phyloP scores from a whole-genome alignment of 2,113 vertebrate genomes.

The Rissa tridactyla region DNA sequence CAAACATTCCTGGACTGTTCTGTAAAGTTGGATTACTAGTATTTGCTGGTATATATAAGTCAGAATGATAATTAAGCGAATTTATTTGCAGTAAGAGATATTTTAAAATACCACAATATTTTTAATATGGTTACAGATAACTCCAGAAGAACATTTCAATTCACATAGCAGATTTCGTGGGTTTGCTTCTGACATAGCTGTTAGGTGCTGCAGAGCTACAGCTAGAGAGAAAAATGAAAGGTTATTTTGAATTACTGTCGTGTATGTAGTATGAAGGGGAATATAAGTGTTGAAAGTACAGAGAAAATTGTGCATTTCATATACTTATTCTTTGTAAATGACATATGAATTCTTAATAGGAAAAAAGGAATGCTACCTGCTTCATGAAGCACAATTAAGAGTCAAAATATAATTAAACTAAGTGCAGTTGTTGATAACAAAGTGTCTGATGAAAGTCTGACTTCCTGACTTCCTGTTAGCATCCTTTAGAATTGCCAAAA shows the following conservation, averaged over 20 bases:
- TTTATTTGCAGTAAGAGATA: neutral
- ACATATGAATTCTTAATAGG: neutral
- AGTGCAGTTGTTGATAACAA: neutral
- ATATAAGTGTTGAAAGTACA: neutral
- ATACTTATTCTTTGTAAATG: neutral
- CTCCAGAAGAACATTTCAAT: neutral
- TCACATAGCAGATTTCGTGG: neutral
- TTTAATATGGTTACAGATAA: neutral
- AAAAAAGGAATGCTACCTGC: neutral
- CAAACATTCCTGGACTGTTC: neutral
- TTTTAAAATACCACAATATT: neutral
- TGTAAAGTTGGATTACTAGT: neutral
- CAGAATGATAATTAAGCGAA: neutral
- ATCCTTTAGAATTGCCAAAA: neutral
- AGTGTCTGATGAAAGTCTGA: neutral
- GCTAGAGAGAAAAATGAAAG: neutral
- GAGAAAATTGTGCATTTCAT: neutral
- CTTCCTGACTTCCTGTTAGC: conserved; percentile 2
- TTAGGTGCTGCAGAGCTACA: neutral
- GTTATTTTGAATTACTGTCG: neutral
- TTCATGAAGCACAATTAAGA: neutral
- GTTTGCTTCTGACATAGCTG: neutral
- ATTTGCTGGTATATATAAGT: neutral
- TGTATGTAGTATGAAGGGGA: neutral
- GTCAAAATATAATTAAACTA: conserved; percentile 38